Base-by-base conservation (phyloP, 1,140 invertebrate species). In the Drosophila hydei region DNA sequence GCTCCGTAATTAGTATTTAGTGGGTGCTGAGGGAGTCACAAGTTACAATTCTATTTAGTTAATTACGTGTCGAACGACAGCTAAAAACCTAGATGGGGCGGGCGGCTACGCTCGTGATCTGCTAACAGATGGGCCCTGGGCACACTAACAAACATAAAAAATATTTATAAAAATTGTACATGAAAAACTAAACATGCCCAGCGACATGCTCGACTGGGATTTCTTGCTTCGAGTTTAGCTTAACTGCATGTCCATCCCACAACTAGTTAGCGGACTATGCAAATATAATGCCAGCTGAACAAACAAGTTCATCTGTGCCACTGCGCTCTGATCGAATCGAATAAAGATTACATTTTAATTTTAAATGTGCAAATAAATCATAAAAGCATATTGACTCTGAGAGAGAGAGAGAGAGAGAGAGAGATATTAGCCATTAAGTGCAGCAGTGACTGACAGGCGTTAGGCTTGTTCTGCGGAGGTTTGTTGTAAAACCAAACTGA, bases 31-130 rank as follows among this genome's bases (percentile, higher is more conserved):
- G 27, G 47, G 50, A 25, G 48, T 40, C 38, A 12, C 50, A 25
- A 55, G 56, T 18, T 43, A 40, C 61, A 67, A 60, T 62, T 47
- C 55, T 45, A 79, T 72, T 74, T 74, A 58, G 64, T 71, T 74
- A 77, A 84, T 77, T 77, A 79, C 75, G 75, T 75, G 62, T 61
- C 56, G 56, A 73, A 67, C 64, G 50, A 50, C 14, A 54, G 27
- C 4, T 18, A 16, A 11, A 48, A 7, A 9, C 11, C 19, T 0
- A 16, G 6, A 9, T 8, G 25, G 47, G 18, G 16, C 1, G 18
- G 18, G 42, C 3, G 14, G 52, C 21, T 3, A 25, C 21, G 47
- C 23, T 48, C 47, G 45, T 23, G 45, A 61, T 61, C 45, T 18
- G n/a, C 21, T 11, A 19, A 23, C 50, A 11, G 30, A 45, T 51